Evolutionary conservation across 2,888 invertebrate genomes (phyloP).

Genomic region (Eulithis testata): DNA sequence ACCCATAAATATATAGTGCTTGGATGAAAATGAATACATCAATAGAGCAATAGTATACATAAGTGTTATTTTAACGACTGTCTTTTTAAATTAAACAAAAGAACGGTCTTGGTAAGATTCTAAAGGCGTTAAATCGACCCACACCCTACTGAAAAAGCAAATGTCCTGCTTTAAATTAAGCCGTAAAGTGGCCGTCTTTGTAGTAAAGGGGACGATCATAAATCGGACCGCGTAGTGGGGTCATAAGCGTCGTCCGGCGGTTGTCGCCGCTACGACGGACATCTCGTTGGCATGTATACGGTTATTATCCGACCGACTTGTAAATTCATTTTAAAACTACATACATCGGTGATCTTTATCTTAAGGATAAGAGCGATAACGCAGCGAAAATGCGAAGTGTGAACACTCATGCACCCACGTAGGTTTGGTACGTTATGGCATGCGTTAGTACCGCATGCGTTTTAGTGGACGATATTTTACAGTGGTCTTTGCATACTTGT

Average conservation of each 20-base stretch:
- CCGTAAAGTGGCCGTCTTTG: conserved; percentile 74
- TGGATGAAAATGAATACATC: too few species aligned
- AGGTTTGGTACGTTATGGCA: too few species aligned
- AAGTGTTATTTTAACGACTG: background rate
- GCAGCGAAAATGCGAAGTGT: conserved; percentile 37
- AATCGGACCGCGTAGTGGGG: conserved; percentile 70
- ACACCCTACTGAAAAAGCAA: conserved; percentile 46
- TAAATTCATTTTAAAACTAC: conserved; percentile 70
- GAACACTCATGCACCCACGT: background rate
- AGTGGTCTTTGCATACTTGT: too few species aligned
- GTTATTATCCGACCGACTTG: conserved; percentile 72
- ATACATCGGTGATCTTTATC: conserved; percentile 74
- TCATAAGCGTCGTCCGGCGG: conserved; percentile 68
- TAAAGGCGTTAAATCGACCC: conserved; percentile 32
- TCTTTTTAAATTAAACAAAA: conserved; percentile 12
- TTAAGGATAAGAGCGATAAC: conserved; percentile 57
- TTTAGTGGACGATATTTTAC: too few species aligned
- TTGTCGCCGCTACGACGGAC: conserved; percentile 61
- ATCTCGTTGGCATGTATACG: conserved; percentile 72
- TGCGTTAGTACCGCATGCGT: too few species aligned
- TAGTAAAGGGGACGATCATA: conserved; percentile 71
- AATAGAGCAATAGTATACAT: background rate
- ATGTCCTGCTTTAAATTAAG: conserved; percentile 73
- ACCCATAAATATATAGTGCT: too few species aligned
- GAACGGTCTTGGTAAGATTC: conserved; percentile 16